Evolutionary conservation across 2,113 vertebrate species (phyloP).

Genomic region (Accipiter cooperii): DNA sequence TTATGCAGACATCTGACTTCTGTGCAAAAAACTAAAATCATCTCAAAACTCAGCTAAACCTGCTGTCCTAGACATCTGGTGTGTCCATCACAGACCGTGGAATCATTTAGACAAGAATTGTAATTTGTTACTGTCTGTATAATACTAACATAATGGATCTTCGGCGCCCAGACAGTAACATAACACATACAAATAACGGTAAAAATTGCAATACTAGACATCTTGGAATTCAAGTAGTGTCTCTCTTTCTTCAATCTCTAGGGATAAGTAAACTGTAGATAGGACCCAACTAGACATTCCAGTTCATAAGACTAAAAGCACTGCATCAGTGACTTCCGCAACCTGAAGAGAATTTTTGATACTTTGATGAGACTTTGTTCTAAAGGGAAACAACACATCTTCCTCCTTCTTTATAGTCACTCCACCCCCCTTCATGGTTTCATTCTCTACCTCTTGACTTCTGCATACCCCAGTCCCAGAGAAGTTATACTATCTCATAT

Average conservation of each 20-base stretch:
- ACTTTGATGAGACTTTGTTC: neutral
- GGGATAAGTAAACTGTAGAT: neutral
- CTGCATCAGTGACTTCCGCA: neutral
- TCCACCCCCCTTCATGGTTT: neutral
- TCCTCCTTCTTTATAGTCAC: neutral
- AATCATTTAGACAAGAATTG: neutral
- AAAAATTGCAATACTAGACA: neutral
- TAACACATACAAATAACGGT: neutral
- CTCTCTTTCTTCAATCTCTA: neutral
- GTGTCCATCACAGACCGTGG: neutral
- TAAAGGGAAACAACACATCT: neutral
- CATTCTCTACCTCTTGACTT: neutral
- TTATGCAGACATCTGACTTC: neutral
- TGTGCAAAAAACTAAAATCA: neutral
- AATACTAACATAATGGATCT: neutral
- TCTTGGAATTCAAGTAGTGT: neutral
- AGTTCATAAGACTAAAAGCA: neutral
- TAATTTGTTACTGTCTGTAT: neutral
- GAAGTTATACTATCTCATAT: neutral
- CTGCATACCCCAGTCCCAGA: neutral
- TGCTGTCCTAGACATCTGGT: neutral
- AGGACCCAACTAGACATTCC: neutral
- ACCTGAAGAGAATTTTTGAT: neutral
- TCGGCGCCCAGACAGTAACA: neutral
- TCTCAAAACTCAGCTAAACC: neutral